A percentile compares a stretch with the other conserved stretches of the same genome.
Conservation (phyloP, 2,888 invertebrate genomes). For the Nipponacmea schrenckii region DNA sequence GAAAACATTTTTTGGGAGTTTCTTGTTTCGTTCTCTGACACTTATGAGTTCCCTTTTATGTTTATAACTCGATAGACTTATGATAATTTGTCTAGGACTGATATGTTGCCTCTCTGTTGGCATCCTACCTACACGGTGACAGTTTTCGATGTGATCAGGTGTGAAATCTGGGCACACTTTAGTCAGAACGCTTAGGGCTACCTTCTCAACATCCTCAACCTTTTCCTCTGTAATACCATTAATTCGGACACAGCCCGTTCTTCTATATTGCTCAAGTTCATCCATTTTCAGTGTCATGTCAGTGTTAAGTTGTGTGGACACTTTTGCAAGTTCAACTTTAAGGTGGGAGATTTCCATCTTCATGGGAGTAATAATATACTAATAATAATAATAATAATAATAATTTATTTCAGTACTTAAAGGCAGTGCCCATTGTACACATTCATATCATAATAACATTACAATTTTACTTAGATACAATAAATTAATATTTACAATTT, state of each 20-base stretch:
- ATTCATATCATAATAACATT: too few relatives aligned
- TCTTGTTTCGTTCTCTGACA: background rate
- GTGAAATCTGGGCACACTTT: background rate
- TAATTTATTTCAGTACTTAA: too few relatives aligned
- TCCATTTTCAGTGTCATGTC: background rate
- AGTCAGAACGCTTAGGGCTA: background rate
- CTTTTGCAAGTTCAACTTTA: background rate
- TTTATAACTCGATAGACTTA: background rate
- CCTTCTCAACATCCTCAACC: background rate
- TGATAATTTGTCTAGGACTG: background rate
- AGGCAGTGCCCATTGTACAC: too few relatives aligned
- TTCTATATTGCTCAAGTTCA: slow-evolving; percentile 4
- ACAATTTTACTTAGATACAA: too few relatives aligned
- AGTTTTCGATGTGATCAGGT: background rate
- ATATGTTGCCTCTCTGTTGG: background rate
- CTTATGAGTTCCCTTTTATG: background rate
- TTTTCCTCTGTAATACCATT: background rate
- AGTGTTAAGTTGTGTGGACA: background rate
- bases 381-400: too few relatives aligned
- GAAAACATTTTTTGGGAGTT: background rate
- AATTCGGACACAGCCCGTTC: slow-evolving; percentile 6
- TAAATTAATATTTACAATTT: too few relatives aligned
- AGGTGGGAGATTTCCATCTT: too few relatives aligned
- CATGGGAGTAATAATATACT: too few relatives aligned
- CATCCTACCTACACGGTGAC: background rate